phyloP scores from a whole-genome alignment of 2,888 invertebrate genomes.

The Noctua comes region DNA sequence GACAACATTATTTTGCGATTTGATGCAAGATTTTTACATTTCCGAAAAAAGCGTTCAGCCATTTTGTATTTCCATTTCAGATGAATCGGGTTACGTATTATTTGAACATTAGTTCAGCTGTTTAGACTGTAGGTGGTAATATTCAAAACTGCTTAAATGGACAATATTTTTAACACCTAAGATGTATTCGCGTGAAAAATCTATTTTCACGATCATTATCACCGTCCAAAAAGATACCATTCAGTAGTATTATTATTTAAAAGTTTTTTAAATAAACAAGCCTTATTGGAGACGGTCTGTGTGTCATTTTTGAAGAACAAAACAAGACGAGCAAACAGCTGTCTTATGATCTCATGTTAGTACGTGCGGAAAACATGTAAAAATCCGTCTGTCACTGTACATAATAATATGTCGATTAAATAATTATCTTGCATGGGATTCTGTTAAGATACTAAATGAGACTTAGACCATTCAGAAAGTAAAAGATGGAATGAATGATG shows the following conservation, averaged over 20 bases:
- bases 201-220: conserved; percentile 36
- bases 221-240: conserved; percentile 27
- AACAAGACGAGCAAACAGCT: conserved; percentile 20
- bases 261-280: conserved; percentile 30
- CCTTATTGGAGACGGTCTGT: not conserved
- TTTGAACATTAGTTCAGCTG: conserved; percentile 35
- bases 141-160: conserved; percentile 19
- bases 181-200: conserved; percentile 29
- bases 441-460: not conserved
- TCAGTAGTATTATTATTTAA: conserved; percentile 3
- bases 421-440: conserved; percentile 9
- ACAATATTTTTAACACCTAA: conserved; percentile 34
- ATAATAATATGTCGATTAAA: conserved; percentile 24
- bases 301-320: conserved; percentile 29
- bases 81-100: conserved; percentile 4
- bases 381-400: conserved; percentile 26
- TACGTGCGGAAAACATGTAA: conserved; percentile 17
- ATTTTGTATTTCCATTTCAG: conserved; percentile 35
- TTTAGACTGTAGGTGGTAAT: conserved; percentile 44
- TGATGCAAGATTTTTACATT: conserved; percentile 7
- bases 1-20: not conserved
- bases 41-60: not conserved
- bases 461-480: too few species aligned
- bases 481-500: not conserved
- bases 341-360: conserved; percentile 30